Evolutionary conservation across 2,888 invertebrate genomes (phyloP).

Genomic region (Callinectes sapidus): DNA sequence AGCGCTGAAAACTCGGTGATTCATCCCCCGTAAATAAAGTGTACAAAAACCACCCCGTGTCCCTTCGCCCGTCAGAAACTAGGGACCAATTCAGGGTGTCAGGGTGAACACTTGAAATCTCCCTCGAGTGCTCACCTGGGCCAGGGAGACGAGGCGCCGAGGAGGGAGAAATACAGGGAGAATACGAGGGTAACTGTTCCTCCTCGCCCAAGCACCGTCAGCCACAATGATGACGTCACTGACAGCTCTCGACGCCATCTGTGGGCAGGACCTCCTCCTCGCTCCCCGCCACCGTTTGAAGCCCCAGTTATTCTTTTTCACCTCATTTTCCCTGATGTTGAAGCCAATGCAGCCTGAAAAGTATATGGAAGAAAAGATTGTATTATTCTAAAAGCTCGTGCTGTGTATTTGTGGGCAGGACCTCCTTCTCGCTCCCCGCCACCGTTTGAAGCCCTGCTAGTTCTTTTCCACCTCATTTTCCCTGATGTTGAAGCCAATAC

Average conservation of each 20-base stretch:
- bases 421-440: too few relatives aligned
- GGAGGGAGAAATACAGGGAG: constrained; percentile 19
- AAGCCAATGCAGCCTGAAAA: too few relatives aligned
- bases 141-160: background rate
- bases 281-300: constrained; percentile 46
- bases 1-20: constrained; percentile 24
- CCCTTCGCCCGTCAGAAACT: background rate
- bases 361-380: too few relatives aligned
- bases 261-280: constrained; percentile 28
- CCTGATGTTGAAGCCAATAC: too few relatives aligned
- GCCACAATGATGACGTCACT: constrained; percentile 59
- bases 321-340: too few relatives aligned
- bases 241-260: constrained; percentile 57
- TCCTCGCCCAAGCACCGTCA: constrained; percentile 39
- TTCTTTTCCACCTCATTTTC: too few relatives aligned
- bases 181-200: constrained; percentile 34
- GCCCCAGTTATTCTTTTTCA: background rate
- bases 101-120: background rate
- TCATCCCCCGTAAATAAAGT: constrained; percentile 43
- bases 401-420: too few relatives aligned
- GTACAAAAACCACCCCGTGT: background rate
- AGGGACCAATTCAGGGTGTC: background rate
- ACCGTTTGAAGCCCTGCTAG: too few relatives aligned
- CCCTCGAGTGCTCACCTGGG: constrained; percentile 22
- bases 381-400: too few relatives aligned